A percentile compares a stretch with the other conserved stretches of the same genome.
Conservation (phyloP, 35 echinoderm and acorn worm species). For the Nesometra sesokonis region DNA sequence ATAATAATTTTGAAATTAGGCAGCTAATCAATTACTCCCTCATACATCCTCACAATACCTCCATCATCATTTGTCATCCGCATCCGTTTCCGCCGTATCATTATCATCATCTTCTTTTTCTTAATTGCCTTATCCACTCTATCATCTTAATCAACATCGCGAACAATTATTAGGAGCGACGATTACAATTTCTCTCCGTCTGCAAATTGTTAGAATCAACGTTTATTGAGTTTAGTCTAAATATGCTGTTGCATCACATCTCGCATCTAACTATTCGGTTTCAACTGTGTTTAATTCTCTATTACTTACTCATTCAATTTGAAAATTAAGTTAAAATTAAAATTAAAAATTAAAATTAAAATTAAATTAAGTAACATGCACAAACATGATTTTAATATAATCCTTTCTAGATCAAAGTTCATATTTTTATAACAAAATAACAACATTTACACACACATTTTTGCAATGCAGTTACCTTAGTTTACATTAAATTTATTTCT, state of each 20-base stretch:
- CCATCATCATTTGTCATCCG: neutral
- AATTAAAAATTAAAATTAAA: no score
- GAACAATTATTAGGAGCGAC: neutral
- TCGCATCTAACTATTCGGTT: neutral
- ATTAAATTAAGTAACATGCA: no score
- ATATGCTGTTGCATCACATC: neutral
- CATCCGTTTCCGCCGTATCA: neutral
- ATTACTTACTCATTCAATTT: neutral
- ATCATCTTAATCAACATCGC: neutral
- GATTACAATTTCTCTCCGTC: neutral
- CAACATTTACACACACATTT: no score
- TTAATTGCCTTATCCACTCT: neutral
- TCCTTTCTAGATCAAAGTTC: no score
- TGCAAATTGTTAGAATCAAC: neutral
- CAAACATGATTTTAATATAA: no score
- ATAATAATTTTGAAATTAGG: neutral
- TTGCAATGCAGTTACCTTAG: no score
- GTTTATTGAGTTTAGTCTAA: neutral
- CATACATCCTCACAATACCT: neutral
- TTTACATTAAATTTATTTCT: no score
- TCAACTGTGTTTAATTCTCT: neutral
- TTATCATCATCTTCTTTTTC: neutral
- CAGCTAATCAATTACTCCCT: neutral
- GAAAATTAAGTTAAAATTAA: neutral
- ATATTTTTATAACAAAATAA: no score